phyloP scores from a whole-genome alignment of 2,797 vertebrate species.

The Graptemys geographica region DNA sequence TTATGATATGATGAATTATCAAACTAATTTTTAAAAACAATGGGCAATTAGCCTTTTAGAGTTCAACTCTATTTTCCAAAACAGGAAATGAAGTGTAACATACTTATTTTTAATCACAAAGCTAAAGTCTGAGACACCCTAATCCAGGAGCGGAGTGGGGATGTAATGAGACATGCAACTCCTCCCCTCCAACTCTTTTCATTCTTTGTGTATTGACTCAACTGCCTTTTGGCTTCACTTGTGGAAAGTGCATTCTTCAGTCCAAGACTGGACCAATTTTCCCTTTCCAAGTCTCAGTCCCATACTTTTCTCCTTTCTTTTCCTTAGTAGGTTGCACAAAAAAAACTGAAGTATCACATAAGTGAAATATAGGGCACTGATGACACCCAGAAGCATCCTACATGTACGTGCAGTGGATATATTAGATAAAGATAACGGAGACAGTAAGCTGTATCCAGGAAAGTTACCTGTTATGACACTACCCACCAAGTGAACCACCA shows the following conservation, averaged over 20 bases:
- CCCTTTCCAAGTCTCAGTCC: conserved; percentile 33
- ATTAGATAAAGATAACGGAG: neutral
- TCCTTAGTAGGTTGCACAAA: neutral
- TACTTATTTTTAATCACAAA: conserved; percentile 64
- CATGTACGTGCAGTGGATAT: neutral
- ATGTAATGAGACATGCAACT: neutral
- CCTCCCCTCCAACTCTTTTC: neutral
- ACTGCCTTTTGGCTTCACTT: neutral
- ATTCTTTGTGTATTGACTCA: neutral
- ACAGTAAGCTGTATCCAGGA: neutral
- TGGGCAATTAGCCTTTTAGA: conserved; percentile 79
- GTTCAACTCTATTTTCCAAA: conserved; percentile 74
- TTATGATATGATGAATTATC: conserved; percentile 85
- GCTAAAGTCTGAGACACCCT: conserved; percentile 28
- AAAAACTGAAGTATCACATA: conserved; percentile 32
- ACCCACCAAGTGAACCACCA: neutral
- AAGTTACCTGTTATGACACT: neutral
- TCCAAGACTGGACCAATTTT: conserved; percentile 8
- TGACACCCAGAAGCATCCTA: conserved; percentile 11
- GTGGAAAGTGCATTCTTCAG: conserved; percentile 44
- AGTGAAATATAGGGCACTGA: conserved; percentile 39
- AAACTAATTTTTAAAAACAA: conserved; percentile 82
- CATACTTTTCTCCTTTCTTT: conserved; percentile 37
- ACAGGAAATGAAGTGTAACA: conserved; percentile 74
- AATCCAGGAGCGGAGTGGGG: neutral